Evolutionary conservation across 2,113 vertebrate genomes (phyloP).

Genomic region (Clarias gariepinus): DNA sequence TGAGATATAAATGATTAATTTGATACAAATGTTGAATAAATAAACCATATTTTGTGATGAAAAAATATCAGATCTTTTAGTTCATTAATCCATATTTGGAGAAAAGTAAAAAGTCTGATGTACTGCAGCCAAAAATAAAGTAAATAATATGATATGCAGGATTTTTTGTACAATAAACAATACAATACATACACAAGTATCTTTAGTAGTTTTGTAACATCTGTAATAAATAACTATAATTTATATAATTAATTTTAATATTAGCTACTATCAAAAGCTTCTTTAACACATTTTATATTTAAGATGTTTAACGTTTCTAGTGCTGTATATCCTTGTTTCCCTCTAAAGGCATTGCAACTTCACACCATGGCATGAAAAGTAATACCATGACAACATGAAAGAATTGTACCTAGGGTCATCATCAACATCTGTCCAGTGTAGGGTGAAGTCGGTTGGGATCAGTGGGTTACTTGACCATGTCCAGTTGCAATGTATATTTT

Average conservation of each 20-base stretch:
- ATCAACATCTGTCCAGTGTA: slow-evolving; percentile 60
- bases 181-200: background rate
- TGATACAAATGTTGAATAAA: no score
- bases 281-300: background rate
- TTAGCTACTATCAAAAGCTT: background rate
- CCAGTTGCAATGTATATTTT: slow-evolving; percentile 63
- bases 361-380: background rate
- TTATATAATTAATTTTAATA: background rate
- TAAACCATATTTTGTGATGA: background rate
- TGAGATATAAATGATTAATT: no score
- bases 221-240: background rate
- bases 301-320: background rate
- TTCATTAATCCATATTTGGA: background rate
- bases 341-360: background rate
- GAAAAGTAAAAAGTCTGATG: background rate
- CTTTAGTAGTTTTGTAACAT: background rate
- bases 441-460: slow-evolving; percentile 53
- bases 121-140: background rate
- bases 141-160: background rate
- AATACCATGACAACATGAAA: background rate
- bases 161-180: background rate
- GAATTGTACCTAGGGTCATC: background rate
- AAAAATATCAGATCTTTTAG: background rate
- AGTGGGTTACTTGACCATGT: slow-evolving; percentile 19
- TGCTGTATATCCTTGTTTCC: background rate